Base-by-base conservation (phyloP, 2,113 vertebrate species). In the Trochalopteron elliotii region DNA sequence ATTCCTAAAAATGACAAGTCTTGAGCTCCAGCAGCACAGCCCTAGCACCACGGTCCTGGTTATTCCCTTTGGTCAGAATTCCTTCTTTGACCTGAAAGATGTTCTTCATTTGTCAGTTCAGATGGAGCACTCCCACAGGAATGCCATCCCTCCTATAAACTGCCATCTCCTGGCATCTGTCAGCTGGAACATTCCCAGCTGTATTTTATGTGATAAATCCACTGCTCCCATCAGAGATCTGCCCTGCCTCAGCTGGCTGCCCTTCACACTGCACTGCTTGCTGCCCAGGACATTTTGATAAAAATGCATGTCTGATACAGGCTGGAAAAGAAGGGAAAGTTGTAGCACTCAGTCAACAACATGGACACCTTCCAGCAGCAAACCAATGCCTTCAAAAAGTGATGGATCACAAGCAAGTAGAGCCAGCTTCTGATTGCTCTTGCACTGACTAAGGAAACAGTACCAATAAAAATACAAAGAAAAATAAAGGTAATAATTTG, bases 111-210 rank as follows among this genome's bases (percentile, higher is more conserved):
- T 94, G 69, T 39, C 85, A 57, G 39, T 30, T 87, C 74, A 85
- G 56, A 35, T 16, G 45, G 31, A 83, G 45, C 50, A 25, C 28
- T 90, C 64, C 67, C 80, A 86, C 10, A 71, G 45, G 79, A 76
- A 69, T 22, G 45, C 42, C 59, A 87, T 9, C 47, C 52, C 39
- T 87, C 68, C 72, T 81, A 49, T 5, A 47, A 92, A 81, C 9
- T 77, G 71, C 76, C n/a, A 28, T 25, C 55, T 89, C 74, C 68
- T 89, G 63, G 25, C 68, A 77, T 20, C 55, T 53, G n/a, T 57
- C 86, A 74, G 68, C 64, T 89, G 55, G 83, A 83, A 50, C 92
- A 87, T 47, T 92, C 91, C 76, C 87, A 91, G 79, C 49, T 79
- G 67, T 65, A 25, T n/a, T 28, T 53, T 45, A 40, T 1, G 20